Evolutionary conservation across 2,888 invertebrate species (phyloP).

Genomic region (Melinopterus prodromus): DNA sequence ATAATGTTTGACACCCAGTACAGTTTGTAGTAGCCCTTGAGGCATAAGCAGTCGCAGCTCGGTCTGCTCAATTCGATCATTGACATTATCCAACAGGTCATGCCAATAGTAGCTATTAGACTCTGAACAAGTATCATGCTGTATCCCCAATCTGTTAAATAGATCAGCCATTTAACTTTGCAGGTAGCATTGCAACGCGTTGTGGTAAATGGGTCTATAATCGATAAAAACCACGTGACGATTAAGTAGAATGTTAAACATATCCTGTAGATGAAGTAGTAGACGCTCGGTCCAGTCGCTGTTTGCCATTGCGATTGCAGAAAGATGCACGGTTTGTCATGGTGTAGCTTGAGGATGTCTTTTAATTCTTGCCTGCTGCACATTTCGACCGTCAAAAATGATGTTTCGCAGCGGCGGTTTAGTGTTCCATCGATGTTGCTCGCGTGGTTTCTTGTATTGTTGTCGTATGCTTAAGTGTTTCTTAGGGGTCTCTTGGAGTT

Average conservation of each 20-base stretch:
- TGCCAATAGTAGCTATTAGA: background rate
- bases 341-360: slow-evolving; percentile 7
- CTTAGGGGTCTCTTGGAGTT: background rate
- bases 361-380: background rate
- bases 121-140: background rate
- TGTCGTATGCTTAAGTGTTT: background rate
- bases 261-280: slow-evolving; percentile 15
- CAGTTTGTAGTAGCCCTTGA: slow-evolving; percentile 49
- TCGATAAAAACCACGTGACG: slow-evolving; percentile 19
- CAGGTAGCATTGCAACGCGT: background rate
- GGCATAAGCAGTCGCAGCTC: background rate
- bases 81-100: slow-evolving; percentile 6
- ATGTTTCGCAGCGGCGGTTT: background rate
- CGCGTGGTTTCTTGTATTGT: background rate
- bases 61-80: background rate
- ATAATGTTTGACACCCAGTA: slow-evolving; percentile 78
- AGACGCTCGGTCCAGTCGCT: slow-evolving; percentile 11
- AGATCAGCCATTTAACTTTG: slow-evolving; percentile 21
- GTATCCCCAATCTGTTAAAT: slow-evolving; percentile 24
- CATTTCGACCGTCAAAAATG: background rate
- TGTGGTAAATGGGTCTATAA: slow-evolving; percentile 11
- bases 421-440: background rate
- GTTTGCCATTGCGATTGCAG: slow-evolving; percentile 19
- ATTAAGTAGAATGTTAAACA: background rate
- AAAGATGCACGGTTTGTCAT: slow-evolving; percentile 10